These are phyloP conservation scores for Hydropotes inermis DNA, from an alignment of 2,113 vertebrate genomes.

Conservation along the genomic window DNA sequence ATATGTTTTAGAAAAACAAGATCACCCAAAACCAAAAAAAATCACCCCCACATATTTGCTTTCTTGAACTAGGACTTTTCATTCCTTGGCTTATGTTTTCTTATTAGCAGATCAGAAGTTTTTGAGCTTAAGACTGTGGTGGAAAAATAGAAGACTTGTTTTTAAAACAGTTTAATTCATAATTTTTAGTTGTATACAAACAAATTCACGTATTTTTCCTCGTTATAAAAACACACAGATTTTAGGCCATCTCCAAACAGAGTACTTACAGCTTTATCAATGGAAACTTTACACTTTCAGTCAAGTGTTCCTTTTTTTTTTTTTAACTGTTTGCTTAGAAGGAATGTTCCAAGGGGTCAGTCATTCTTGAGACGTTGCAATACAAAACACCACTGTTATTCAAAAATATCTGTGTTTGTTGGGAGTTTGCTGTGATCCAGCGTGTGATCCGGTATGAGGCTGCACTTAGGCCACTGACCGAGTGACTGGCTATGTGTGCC, in stretches of 20 bases:
- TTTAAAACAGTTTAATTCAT: conserved; percentile 9
- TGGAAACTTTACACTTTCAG: neutral
- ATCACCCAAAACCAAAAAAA: neutral
- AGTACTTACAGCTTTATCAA: neutral
- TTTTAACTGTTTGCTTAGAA: neutral
- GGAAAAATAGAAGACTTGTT: neutral
- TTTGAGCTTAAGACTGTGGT: neutral
- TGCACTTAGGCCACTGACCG: neutral
- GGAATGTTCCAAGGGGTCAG: neutral
- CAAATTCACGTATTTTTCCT: neutral
- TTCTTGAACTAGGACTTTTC: neutral
- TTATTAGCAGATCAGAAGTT: neutral
- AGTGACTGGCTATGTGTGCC: neutral
- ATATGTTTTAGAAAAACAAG: conserved; percentile 37
- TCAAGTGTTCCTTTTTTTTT: neutral
- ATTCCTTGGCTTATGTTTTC: neutral
- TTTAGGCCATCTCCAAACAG: neutral
- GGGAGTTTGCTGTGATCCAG: neutral
- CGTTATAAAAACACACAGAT: neutral
- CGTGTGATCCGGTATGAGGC: neutral
- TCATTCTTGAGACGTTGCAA: neutral
- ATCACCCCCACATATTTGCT: neutral
- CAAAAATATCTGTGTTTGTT: neutral
- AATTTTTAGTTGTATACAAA: neutral
- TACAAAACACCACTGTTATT: neutral